These are phyloP conservation scores for Lacerta bilineata DNA, from an alignment of 2,797 vertebrate species.

Conservation along the genomic window DNA sequence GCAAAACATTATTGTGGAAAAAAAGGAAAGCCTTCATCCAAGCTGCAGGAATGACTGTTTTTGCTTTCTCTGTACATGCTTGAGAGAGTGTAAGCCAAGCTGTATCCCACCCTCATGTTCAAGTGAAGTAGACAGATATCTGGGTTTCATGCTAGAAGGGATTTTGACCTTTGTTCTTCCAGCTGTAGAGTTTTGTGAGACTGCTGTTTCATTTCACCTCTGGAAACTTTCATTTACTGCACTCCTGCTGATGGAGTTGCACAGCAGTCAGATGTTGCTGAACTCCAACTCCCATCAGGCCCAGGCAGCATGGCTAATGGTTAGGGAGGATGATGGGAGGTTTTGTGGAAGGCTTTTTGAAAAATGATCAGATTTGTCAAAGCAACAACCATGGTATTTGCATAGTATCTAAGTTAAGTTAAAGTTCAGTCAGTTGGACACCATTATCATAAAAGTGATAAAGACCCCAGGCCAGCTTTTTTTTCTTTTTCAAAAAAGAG, in stretches of 20 bases:
- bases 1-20: fast-evolving
- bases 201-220: not conserved
- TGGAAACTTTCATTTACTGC: too few species aligned
- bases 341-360: too few species aligned
- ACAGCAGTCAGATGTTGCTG: too few species aligned
- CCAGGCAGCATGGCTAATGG: not conserved
- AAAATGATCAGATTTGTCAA: too few species aligned
- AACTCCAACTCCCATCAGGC: not conserved
- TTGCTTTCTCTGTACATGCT: not conserved
- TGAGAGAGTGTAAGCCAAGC: not conserved
- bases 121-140: not conserved
- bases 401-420: too few species aligned
- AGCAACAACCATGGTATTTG: too few species aligned
- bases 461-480: too few species aligned
- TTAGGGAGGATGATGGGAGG: not conserved
- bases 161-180: not conserved
- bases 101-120: not conserved
- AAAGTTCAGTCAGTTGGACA: too few species aligned
- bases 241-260: too few species aligned
- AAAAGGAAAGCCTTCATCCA: not conserved
- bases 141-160: not conserved
- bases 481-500: too few species aligned
- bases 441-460: too few species aligned
- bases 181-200: not conserved
- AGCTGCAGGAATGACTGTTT: not conserved